Base-by-base conservation (phyloP, 64 coral and sea anemone species). In the Cladopsammia gracilis region DNA sequence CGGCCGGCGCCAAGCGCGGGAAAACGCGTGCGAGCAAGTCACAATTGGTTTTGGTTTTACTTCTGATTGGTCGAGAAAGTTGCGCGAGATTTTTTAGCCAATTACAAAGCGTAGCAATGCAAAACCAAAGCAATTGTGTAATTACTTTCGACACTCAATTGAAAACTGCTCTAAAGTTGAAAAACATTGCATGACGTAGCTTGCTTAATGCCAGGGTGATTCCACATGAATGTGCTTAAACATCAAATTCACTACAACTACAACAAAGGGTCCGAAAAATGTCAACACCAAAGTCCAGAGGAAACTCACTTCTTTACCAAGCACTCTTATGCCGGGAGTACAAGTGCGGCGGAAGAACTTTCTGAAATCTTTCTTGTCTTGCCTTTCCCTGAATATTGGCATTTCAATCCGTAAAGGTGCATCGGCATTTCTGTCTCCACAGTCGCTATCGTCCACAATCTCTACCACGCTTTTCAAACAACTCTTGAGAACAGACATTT, bases 171-270 rank as follows among this genome's bases (percentile, higher is more conserved):
- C n/a, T 1, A 34, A n/a, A n/a, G 34, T 34, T 34, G 34, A 34
- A 34, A 34, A 0, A 34, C 34, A 34, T 34, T 34, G 34, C 34
- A 34, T 34, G 2, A 34, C 34, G 34, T 34, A 34, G 34, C 34
- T 5, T 4, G 7, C 25, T 45, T 77, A 49, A 51, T 75, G 72
- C 72, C 43, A 46, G 14, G 43, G 42, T 5, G 74, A 50, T 19
- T 42, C 60, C 4, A 89, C 64, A 16, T 89, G 87, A 78, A 89
- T 64, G 23, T 79, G 87, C 19, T 89, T 89, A 6, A 89, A 89
- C 87, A 89, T 89, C 4, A 89, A 26, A 51, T 89, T 89, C 4
- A 68, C n/a, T 10, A 89, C 60, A 51, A 89, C 47, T 10, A 77
- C 65, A 25, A 66, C 25, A 10, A 89, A 89, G 61, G 87, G 87